Percentiles rank a stretch among this genome's conserved stretches.
Conservation (phyloP, 2,797 vertebrate genomes). For the Rhinoraja longicauda region DNA sequence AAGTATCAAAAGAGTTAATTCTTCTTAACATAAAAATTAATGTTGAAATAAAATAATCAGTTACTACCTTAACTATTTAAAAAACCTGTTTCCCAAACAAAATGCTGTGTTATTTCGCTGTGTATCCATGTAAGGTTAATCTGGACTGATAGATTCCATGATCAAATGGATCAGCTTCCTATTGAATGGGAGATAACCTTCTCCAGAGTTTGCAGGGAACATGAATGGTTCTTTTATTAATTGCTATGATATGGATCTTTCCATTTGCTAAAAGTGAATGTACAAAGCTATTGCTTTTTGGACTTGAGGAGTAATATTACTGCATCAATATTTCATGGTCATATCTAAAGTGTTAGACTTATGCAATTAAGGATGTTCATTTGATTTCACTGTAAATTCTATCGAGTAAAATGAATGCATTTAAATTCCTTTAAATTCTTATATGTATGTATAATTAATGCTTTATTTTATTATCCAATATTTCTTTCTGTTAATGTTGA, state of each 20-base stretch:
- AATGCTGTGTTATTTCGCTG: not conserved
- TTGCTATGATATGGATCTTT: slow-evolving; percentile 7
- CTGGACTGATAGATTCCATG: not conserved
- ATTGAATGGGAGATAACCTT: not conserved
- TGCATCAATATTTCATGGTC: slow-evolving; percentile 4
- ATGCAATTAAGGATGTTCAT: not conserved
- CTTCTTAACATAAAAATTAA: not conserved
- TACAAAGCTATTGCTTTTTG: not conserved
- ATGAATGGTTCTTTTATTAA: slow-evolving; percentile 10
- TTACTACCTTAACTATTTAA: not conserved
- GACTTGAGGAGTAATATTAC: not conserved
- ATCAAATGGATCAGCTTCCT: not conserved
- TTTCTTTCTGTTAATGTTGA: not conserved
- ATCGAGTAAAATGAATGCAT: not conserved
- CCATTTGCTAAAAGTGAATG: slow-evolving; percentile 9
- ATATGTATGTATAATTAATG: not conserved
- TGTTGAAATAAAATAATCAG: not conserved
- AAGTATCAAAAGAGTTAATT: not conserved
- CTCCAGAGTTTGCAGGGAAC: too few species aligned
- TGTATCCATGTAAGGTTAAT: not conserved
- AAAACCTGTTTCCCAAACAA: not conserved
- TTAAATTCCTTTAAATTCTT: not conserved
- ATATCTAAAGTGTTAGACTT: not conserved
- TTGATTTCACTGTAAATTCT: not conserved
- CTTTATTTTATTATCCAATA: not conserved